Evolutionary conservation across 2,888 invertebrate genomes (phyloP).

Genomic region (Stegophylla sp.): DNA sequence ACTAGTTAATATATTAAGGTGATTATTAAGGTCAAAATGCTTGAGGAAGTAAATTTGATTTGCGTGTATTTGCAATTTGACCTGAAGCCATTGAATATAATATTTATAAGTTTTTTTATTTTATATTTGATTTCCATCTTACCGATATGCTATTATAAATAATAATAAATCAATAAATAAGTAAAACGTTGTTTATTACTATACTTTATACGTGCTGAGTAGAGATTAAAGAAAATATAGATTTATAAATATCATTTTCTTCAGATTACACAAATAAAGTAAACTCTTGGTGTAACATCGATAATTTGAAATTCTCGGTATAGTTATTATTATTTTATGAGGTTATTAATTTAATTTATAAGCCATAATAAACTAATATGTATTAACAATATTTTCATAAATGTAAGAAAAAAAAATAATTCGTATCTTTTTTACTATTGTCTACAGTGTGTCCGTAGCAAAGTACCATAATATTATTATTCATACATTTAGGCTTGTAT

Average conservation of each 20-base stretch:
- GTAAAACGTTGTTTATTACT: background rate
- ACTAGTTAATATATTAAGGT: background rate
- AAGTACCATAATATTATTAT: too few relatives aligned
- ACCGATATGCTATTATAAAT: background rate
- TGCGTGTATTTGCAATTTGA: constrained; percentile 14
- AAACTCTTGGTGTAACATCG: background rate
- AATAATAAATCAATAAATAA: background rate
- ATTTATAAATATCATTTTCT: background rate
- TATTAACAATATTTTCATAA: background rate
- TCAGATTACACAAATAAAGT: background rate
- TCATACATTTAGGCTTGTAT: too few relatives aligned
- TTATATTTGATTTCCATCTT: background rate
- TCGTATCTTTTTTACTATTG: too few relatives aligned
- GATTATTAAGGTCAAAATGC: constrained; percentile 48
- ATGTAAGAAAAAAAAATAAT: background rate
- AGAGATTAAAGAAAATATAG: background rate
- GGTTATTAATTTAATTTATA: background rate
- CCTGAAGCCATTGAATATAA: constrained; percentile 15
- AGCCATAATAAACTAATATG: background rate
- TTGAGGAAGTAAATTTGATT: constrained; percentile 29
- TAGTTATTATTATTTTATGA: background rate
- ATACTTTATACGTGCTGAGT: background rate
- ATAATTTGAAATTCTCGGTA: too few relatives aligned
- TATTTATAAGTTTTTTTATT: background rate
- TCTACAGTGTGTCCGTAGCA: too few relatives aligned